Conservation (phyloP, 2,113 vertebrate genomes). For the Trematomus loennbergii region DNA sequence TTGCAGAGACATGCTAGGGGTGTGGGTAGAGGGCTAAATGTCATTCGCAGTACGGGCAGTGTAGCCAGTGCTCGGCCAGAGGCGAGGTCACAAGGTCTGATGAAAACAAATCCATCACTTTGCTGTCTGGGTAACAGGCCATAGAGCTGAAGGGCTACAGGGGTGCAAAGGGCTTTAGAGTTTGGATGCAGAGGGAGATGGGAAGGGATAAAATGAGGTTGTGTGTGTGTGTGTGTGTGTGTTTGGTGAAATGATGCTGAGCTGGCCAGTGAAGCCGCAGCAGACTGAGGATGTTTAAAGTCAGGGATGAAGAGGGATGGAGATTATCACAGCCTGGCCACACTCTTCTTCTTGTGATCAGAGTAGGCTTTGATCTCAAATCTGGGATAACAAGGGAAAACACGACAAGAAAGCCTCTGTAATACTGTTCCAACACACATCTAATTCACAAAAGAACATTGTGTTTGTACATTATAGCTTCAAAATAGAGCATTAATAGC, state of each 20-base stretch:
- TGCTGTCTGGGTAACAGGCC: constrained; percentile 45
- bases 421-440: not conserved
- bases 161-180: constrained; percentile 38
- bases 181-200: constrained; percentile 29
- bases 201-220: constrained; percentile 44
- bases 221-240: constrained; percentile 16
- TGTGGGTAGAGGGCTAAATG: constrained; percentile 53
- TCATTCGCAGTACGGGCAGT: constrained; percentile 53
- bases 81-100: constrained; percentile 67
- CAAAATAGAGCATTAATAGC: too few species aligned
- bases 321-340: constrained; percentile 25
- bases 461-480: not conserved
- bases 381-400: constrained; percentile 5
- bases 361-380: constrained; percentile 16
- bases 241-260: constrained; percentile 26
- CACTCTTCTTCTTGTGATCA: constrained; percentile 23
- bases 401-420: not conserved
- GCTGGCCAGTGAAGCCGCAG: constrained; percentile 6
- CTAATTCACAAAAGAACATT: not conserved
- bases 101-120: constrained; percentile 81
- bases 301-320: constrained; percentile 25
- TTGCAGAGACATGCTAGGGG: constrained; percentile 28
- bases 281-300: constrained; percentile 22
- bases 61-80: constrained; percentile 37
- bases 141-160: constrained; percentile 43